A percentile compares a stretch with the other conserved stretches of the same genome.
phyloP scores from a whole-genome alignment of 2,113 vertebrate genomes.

The Dissostichus mawsoni region DNA sequence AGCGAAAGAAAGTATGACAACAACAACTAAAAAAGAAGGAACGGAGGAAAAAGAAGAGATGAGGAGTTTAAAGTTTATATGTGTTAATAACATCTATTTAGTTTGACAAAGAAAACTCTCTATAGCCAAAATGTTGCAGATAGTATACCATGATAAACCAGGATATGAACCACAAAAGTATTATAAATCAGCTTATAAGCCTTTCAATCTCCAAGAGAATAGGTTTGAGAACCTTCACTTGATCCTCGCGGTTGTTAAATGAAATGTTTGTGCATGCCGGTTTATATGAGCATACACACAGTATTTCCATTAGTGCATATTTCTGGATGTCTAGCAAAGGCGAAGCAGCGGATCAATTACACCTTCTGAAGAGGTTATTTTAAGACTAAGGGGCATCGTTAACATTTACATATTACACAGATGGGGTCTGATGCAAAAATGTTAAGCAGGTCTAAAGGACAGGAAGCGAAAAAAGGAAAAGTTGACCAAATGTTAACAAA shows the following conservation, averaged over 20 bases:
- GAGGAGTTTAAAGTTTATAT: too few species aligned
- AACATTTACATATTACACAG: background rate
- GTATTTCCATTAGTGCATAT: background rate
- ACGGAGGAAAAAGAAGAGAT: too few species aligned
- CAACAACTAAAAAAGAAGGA: too few species aligned
- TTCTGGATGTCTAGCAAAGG: slow-evolving; percentile 12
- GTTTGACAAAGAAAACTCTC: background rate
- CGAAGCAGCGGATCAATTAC: slow-evolving; percentile 45
- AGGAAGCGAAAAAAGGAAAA: background rate
- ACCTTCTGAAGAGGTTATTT: slow-evolving; percentile 37
- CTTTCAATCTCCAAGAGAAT: too few species aligned
- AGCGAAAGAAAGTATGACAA: background rate
- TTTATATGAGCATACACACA: background rate
- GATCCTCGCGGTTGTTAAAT: background rate
- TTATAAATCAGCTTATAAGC: background rate
- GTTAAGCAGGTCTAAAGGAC: background rate
- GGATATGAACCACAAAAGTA: too few species aligned
- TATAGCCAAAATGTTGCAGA: too few species aligned
- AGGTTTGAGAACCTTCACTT: background rate
- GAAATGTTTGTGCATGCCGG: background rate
- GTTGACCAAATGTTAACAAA: background rate
- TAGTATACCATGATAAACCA: too few species aligned
- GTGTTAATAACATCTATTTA: background rate
- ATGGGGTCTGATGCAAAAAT: background rate
- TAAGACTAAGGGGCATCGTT: slow-evolving; percentile 25